Percentiles rank a stretch among this genome's conserved stretches.
Conservation (phyloP, 2,113 vertebrate genomes). For the Zootoca vivipara region DNA sequence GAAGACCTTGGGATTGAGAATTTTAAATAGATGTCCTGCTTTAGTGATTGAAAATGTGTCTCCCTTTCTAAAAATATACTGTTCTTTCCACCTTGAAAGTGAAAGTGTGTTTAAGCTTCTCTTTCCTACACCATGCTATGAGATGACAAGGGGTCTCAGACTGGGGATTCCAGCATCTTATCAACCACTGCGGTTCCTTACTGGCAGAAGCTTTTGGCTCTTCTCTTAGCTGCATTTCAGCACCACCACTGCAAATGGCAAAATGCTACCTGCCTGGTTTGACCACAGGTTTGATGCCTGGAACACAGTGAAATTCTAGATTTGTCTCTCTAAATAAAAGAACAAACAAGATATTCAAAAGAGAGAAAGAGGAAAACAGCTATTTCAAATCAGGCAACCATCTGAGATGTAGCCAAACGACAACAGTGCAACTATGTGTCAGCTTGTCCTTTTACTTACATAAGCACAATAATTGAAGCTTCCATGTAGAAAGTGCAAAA, state of each 20-base stretch:
- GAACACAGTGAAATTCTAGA: neutral
- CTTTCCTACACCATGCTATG: neutral
- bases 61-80: slow-evolving; percentile 6
- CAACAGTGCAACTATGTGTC: slow-evolving; percentile 38
- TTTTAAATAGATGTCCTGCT: slow-evolving; percentile 38
- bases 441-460: slow-evolving; percentile 65
- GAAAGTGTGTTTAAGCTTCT: neutral
- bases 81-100: neutral
- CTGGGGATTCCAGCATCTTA: neutral
- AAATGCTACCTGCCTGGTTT: neutral
- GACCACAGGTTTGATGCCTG: no score
- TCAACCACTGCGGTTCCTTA: neutral
- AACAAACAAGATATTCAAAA: slow-evolving; percentile 10
- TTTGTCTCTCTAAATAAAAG: neutral
- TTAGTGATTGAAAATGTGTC: slow-evolving; percentile 36
- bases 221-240: neutral
- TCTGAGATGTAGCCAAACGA: neutral
- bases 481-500: slow-evolving; percentile 66
- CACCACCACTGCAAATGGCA: neutral
- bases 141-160: neutral
- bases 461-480: slow-evolving; percentile 68
- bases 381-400: neutral
- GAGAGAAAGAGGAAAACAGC: neutral
- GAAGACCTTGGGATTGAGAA: slow-evolving; percentile 52
- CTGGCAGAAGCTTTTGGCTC: neutral